A percentile compares a stretch with the other conserved stretches of the same genome.
phyloP scores from a whole-genome alignment of 2,113 vertebrate species.

The Sinosuthora webbiana region DNA sequence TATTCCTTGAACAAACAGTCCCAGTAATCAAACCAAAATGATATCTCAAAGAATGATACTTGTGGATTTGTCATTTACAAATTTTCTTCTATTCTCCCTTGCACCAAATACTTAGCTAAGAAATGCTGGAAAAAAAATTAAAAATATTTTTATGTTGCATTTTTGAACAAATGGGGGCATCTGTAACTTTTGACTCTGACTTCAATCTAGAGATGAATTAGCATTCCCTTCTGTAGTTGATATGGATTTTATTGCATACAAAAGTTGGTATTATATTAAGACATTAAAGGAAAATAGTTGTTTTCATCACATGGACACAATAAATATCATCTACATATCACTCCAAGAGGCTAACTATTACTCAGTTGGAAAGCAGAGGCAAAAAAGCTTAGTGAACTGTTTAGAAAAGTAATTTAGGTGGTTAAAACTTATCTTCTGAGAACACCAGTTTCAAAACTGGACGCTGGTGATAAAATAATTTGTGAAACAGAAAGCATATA shows the following conservation, averaged over 20 bases:
- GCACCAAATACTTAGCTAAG: neutral
- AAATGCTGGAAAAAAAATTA: neutral
- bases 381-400: neutral
- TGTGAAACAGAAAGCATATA: neutral
- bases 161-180: neutral
- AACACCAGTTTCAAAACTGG: neutral
- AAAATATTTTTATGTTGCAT: neutral
- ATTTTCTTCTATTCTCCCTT: neutral
- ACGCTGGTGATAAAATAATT: neutral
- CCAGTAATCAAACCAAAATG: neutral
- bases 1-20: neutral
- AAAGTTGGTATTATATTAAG: neutral
- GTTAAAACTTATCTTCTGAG: neutral
- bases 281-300: neutral
- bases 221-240: neutral
- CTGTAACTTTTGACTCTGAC: neutral
- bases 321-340: neutral
- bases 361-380: neutral
- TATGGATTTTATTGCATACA: neutral
- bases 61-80: neutral
- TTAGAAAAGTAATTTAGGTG: neutral
- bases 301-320: neutral
- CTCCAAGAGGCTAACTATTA: neutral
- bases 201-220: neutral
- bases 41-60: neutral